Conservation (phyloP, 2,888 invertebrate genomes). For the Bugula neritina region DNA sequence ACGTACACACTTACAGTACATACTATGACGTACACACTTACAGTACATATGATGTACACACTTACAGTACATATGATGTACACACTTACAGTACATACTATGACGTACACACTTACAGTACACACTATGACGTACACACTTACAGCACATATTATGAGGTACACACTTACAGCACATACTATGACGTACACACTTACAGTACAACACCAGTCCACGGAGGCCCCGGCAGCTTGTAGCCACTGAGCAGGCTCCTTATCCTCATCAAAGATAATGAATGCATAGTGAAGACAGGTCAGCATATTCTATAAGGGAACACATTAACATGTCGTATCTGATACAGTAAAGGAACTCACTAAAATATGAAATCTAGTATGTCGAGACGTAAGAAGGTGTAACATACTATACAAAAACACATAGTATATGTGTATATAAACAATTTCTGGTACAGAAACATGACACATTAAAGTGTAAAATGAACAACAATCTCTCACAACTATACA, state of each 20-base stretch:
- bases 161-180: too few species aligned
- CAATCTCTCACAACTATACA: too few species aligned
- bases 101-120: neutral
- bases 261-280: slow-evolving; percentile 9
- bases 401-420: too few species aligned
- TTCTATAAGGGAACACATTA: neutral
- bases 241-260: slow-evolving; percentile 5
- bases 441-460: too few species aligned
- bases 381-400: too few species aligned
- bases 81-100: neutral
- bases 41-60: neutral
- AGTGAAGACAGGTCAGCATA: slow-evolving; percentile 20
- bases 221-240: neutral
- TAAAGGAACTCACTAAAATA: too few species aligned
- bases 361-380: too few species aligned
- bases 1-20: neutral
- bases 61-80: neutral
- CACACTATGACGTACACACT: neutral
- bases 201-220: slow-evolving; percentile 22
- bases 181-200: too few species aligned
- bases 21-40: neutral
- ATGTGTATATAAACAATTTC: too few species aligned
- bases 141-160: neutral
- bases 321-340: too few species aligned
- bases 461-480: too few species aligned